These are phyloP conservation scores for Oceanites oceanicus DNA, from an alignment of 2,113 vertebrate genomes.

Conservation along the genomic window DNA sequence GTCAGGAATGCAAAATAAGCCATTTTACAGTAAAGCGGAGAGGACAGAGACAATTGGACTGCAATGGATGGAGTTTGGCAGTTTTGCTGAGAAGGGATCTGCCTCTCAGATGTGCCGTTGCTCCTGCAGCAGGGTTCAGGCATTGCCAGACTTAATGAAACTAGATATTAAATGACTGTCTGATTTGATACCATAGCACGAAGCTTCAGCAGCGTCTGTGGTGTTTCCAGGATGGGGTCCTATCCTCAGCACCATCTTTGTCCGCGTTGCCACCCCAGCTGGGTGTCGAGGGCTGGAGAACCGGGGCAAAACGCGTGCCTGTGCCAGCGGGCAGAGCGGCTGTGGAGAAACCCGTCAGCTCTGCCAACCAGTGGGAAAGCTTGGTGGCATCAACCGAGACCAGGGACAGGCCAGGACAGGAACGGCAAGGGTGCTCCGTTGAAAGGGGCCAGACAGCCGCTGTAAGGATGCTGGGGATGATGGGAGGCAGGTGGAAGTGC, in stretches of 20 bases:
- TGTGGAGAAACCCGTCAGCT: background rate
- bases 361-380: background rate
- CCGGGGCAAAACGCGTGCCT: accelerated
- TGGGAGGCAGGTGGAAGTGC: background rate
- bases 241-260: accelerated
- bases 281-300: background rate
- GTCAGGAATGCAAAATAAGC: background rate
- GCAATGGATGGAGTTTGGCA: background rate
- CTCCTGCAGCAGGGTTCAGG: background rate
- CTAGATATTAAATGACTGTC: background rate
- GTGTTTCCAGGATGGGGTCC: background rate
- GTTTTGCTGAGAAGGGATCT: background rate
- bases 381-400: background rate
- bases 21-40: background rate
- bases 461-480: background rate
- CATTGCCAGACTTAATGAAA: background rate
- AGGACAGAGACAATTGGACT: background rate
- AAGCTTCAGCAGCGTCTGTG: background rate
- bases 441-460: background rate
- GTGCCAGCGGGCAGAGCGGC: accelerated
- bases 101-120: background rate
- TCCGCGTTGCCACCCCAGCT: accelerated
- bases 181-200: background rate
- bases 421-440: background rate
- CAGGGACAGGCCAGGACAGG: background rate